Percentiles rank a stretch among this genome's conserved stretches.
Conservation (phyloP, 2,888 invertebrate genomes). For the Cephus nigrinus region DNA sequence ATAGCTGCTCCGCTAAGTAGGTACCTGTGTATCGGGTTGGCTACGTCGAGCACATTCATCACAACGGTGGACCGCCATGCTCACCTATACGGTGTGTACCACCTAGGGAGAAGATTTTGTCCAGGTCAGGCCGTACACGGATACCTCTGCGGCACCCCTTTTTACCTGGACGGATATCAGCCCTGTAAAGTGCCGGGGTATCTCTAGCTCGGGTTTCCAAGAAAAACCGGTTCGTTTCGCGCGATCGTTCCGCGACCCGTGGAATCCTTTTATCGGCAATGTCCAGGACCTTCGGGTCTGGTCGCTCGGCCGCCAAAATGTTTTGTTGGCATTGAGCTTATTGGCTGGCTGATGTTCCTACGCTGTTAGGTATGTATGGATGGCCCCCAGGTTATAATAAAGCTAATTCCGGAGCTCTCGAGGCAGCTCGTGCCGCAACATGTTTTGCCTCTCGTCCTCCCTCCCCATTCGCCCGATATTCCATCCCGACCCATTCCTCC, state of each 20-base stretch:
- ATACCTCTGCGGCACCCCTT: neutral
- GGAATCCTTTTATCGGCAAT: constrained; percentile 30
- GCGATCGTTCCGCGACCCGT: neutral
- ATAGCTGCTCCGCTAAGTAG: neutral
- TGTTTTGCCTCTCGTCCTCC: constrained; percentile 59
- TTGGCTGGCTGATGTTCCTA: constrained; percentile 54
- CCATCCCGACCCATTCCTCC: constrained; percentile 15
- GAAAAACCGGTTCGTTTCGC: neutral
- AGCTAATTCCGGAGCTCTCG: constrained; percentile 64
- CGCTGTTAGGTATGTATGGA: constrained; percentile 58
- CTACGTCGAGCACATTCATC: neutral
- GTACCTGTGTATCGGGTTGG: neutral
- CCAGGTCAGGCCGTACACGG: neutral
- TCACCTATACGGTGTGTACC: neutral
- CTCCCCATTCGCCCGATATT: constrained; percentile 23
- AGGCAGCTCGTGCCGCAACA: constrained; percentile 63
- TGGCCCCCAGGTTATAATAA: constrained; percentile 65
- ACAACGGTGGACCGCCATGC: neutral
- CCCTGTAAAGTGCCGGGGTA: neutral
- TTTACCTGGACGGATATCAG: neutral
- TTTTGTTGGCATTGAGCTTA: constrained; percentile 57
- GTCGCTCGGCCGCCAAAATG: constrained; percentile 57
- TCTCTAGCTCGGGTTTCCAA: neutral
- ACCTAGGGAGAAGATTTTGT: neutral
- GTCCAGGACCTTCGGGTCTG: constrained; percentile 29